phyloP scores from a whole-genome alignment of 2,113 vertebrate species.

The Bubo bubo region DNA sequence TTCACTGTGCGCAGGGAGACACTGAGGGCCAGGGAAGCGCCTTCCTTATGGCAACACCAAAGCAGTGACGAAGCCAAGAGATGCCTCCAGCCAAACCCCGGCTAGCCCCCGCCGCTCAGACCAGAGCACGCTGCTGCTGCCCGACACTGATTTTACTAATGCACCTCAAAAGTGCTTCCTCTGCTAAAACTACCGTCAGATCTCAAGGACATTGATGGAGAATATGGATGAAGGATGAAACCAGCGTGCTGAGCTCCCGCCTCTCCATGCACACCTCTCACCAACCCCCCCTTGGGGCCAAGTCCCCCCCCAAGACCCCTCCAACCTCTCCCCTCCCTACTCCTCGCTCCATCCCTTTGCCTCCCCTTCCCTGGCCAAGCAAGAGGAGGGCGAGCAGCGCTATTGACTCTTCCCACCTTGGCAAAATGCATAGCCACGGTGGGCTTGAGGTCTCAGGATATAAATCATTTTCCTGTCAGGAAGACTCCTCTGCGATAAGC shows the following conservation, averaged over 20 bases:
- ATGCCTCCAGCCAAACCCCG: not conserved
- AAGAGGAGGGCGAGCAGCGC: not conserved
- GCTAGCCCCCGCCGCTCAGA: not conserved
- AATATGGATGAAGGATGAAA: not conserved
- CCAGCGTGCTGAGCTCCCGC: not conserved
- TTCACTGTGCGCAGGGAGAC: not conserved
- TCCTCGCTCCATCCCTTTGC: not conserved
- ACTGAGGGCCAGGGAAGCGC: fast-evolving
- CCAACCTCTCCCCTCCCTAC: not conserved
- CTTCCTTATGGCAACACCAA: not conserved
- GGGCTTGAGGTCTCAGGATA: fast-evolving
- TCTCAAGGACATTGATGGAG: not conserved
- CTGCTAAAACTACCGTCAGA: fast-evolving
- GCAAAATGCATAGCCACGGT: fast-evolving
- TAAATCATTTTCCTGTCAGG: not conserved
- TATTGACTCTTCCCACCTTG: not conserved
- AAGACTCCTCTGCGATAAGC: not conserved
- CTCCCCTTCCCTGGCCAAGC: not conserved
- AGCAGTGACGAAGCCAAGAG: fast-evolving
- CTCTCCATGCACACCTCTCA: not conserved
- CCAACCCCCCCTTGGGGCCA: not conserved
- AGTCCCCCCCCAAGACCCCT: not conserved
- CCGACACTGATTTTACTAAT: fast-evolving
- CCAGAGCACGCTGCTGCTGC: not conserved
- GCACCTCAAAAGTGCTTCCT: not conserved